These are phyloP conservation scores for Parazoanthus atlanticus DNA, from an alignment of 92 coral and sea anemone species.

Conservation along the genomic window DNA sequence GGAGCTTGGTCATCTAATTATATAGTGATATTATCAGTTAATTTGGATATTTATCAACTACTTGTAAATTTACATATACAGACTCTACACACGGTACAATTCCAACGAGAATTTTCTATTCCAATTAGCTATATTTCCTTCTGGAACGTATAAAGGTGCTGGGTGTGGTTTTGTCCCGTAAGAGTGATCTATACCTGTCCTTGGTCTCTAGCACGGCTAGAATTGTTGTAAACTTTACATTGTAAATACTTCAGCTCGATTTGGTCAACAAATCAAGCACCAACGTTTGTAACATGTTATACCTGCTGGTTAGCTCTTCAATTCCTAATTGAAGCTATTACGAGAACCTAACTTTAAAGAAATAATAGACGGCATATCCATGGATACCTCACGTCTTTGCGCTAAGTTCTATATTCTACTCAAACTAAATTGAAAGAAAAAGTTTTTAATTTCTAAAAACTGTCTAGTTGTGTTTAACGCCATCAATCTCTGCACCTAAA, in stretches of 20 bases:
- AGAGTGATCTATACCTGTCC: background rate
- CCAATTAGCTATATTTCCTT: background rate
- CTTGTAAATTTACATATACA: background rate
- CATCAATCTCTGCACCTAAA: background rate
- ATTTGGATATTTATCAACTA: background rate
- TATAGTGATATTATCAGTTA: background rate
- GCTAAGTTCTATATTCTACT: background rate
- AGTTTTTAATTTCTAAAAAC: background rate
- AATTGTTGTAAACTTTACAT: constrained; percentile 67
- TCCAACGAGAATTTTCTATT: too few relatives aligned
- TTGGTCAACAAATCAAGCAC: constrained; percentile 22
- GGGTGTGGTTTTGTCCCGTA: background rate
- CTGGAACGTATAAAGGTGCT: background rate
- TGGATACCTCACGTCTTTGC: too few relatives aligned
- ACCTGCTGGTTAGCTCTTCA: background rate
- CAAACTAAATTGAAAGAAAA: too few relatives aligned
- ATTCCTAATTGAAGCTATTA: background rate
- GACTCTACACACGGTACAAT: background rate
- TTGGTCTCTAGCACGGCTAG: constrained; percentile 67
- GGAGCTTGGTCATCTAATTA: background rate
- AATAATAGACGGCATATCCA: too few relatives aligned
- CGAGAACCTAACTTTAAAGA: too few relatives aligned
- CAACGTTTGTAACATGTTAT: constrained; percentile 32
- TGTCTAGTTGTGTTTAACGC: too few relatives aligned
- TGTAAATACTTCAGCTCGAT: constrained; percentile 66